Evolutionary conservation across 1,140 invertebrate genomes (phyloP).

Genomic region (silkworm (Bombyx mori)): DNA sequence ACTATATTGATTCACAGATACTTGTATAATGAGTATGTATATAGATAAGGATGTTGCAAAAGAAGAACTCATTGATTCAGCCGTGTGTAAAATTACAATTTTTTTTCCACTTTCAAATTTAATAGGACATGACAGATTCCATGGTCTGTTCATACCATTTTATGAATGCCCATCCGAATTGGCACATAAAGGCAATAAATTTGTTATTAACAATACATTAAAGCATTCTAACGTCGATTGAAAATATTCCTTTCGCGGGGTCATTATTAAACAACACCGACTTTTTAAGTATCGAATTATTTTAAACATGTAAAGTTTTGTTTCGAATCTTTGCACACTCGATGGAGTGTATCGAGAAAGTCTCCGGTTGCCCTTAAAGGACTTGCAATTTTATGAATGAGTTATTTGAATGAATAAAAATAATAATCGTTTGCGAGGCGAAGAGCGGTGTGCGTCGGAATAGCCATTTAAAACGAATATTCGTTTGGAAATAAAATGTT

Average conservation of each 20-base stretch:
- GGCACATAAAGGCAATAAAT: too few species aligned
- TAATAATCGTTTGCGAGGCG: conserved; percentile 42
- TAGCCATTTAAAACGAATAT: conserved; percentile 33
- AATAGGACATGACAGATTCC: too few species aligned
- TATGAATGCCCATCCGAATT: too few species aligned
- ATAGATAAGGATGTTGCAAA: too few species aligned
- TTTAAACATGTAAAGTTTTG: conserved; percentile 15
- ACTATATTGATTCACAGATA: background rate
- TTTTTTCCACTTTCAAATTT: too few species aligned
- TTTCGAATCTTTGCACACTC: conserved; percentile 29
- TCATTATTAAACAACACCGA: too few species aligned
- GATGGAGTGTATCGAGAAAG: conserved; percentile 37
- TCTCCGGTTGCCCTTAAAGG: conserved; percentile 37
- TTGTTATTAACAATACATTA: too few species aligned
- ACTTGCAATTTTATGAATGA: conserved; percentile 67
- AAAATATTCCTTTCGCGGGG: too few species aligned
- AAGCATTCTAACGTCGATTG: too few species aligned
- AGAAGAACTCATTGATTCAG: too few species aligned
- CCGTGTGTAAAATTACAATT: too few species aligned
- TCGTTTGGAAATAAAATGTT: conserved; percentile 29
- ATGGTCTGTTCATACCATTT: too few species aligned
- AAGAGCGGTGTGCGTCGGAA: conserved; percentile 31
- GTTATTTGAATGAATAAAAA: conserved; percentile 62
- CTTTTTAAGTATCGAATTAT: conserved; percentile 11
- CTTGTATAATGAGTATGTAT: background rate